Evolutionary conservation across 2,113 vertebrate genomes (phyloP), one percentile per base, ranked within the genome.

Genomic region (Stigmatopora nigra): DNA sequence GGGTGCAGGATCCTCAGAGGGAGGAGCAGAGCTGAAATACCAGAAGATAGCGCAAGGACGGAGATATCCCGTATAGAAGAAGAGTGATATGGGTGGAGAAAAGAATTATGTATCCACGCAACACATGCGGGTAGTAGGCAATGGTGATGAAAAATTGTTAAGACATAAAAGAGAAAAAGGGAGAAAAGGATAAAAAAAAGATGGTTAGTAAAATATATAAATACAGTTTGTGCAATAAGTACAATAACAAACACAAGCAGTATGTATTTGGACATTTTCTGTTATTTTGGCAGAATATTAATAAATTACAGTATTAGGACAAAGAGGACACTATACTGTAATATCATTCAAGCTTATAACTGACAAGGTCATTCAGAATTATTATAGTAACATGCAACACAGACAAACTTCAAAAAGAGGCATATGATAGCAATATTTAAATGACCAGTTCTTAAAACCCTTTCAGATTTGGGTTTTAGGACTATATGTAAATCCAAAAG

Each of bases 1-100:
- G 53, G 93, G 84, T 80, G 93, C 90, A 58, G 92, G 82, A 78
- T 95, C 94, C 85, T 96, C 94, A 78, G 92, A 91, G 65, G 89
- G 86, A 80, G 89, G 75, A 73, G 89, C 84, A 87, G 91, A 89
- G 71, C 89, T 90, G 84, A 87, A 88, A 86, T 76, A 74, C 62
- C 68, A 72, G 73, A 80, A 75, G 62, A 77, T 51, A 82, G 74
- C 16, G 19, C 36, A 75, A 53, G 52, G 60, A 71, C 68, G 68
- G 46, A 61, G 65, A 75, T 14, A 81, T 65, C 66, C 67, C 64
- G 63, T n/a, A 75, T 70, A 52, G 31, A 38, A 78, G 47, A 64
- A 45, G 64, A 52, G 38, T 19, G 44, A 41, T 31, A 46, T 44
- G 56, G 8, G 36, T 20, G 41, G 19, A 60, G 0, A 69, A n/a